A percentile compares a stretch with the other conserved stretches of the same genome.
phyloP scores from a whole-genome alignment of 2,797 vertebrate species.

The Thripadectes ignobilis region DNA sequence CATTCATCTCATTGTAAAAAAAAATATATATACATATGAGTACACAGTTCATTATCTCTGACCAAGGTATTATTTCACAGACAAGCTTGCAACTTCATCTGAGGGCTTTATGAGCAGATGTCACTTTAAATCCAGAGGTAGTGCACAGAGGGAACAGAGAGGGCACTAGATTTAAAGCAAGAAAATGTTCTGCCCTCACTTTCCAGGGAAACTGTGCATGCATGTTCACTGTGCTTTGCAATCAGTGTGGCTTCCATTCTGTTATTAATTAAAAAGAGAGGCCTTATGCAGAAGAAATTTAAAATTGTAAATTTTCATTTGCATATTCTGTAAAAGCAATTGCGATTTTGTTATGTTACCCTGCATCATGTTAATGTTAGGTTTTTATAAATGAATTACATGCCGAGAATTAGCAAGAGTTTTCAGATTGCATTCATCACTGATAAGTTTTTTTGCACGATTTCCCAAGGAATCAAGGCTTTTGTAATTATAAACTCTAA shows the following conservation, averaged over 20 bases:
- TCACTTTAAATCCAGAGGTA: constrained; percentile 5
- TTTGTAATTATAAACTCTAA: not conserved
- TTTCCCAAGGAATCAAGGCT: not conserved
- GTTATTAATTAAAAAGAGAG: not conserved
- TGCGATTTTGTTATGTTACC: not conserved
- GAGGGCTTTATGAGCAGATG: not conserved
- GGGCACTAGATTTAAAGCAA: constrained; percentile 8
- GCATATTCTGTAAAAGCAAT: not conserved
- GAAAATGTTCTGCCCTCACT: not conserved
- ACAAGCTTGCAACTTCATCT: not conserved
- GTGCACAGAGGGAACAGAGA: not conserved
- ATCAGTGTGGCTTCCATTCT: not conserved
- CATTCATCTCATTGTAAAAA: not conserved
- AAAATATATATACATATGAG: not conserved
- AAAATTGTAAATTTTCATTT: not conserved
- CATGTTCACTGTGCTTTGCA: not conserved
- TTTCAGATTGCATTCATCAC: not conserved
- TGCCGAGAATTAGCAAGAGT: not conserved
- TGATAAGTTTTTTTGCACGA: not conserved
- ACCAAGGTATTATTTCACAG: not conserved
- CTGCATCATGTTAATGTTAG: not conserved
- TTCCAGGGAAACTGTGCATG: not conserved
- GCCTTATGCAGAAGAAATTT: not conserved
- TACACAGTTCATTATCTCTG: not conserved
- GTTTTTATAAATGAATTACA: not conserved